Percentiles rank a stretch among this genome's conserved stretches.
Evolutionary conservation across 2,113 vertebrate genomes (phyloP).

Genomic region (Eubucco bourcierii): DNA sequence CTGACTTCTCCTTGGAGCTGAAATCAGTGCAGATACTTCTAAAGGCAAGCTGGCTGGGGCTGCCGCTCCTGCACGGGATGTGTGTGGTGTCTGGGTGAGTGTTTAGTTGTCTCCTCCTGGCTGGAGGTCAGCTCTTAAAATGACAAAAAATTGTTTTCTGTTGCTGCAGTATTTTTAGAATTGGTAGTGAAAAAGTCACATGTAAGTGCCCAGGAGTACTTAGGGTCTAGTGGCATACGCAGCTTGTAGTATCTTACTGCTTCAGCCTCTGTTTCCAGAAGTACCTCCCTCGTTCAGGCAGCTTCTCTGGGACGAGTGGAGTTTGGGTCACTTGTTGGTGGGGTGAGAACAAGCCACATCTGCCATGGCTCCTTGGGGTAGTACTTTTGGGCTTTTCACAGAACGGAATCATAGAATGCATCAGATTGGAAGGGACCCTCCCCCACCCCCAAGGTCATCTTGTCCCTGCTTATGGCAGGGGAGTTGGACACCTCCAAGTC

Average conservation of each 20-base stretch:
- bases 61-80: fast-evolving
- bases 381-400: neutral
- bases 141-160: neutral
- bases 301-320: neutral
- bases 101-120: neutral
- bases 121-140: slow-evolving; percentile 6
- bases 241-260: neutral
- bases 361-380: neutral
- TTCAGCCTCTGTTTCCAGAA: neutral
- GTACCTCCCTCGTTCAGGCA: fast-evolving
- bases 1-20: neutral
- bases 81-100: neutral
- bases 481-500: too few species aligned
- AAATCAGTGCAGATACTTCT: neutral
- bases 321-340: neutral
- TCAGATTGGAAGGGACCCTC: too few species aligned
- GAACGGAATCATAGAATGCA: too few species aligned
- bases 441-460: too few species aligned
- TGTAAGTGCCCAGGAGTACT: neutral
- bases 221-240: neutral
- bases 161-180: neutral
- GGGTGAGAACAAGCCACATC: fast-evolving
- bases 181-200: neutral
- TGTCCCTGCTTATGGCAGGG: too few species aligned
- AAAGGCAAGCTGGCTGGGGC: neutral